These are phyloP conservation scores for Phoxinus dragarum DNA, from an alignment of 2,797 vertebrate species.

Conservation along the genomic window DNA sequence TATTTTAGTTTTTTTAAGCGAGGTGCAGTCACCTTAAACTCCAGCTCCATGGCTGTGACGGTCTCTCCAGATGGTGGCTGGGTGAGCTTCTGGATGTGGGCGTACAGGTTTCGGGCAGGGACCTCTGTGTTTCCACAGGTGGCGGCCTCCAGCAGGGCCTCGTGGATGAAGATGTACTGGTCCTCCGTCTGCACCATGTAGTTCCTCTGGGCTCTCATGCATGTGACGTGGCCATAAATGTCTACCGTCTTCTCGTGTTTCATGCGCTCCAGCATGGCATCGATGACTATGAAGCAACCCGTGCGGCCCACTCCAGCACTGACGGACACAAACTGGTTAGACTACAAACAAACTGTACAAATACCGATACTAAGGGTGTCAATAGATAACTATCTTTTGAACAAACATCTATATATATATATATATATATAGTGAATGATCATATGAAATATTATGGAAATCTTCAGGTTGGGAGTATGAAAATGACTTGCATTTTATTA, in stretches of 20 bases:
- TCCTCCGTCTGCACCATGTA: constrained; percentile 99
- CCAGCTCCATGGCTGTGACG: constrained; percentile 91
- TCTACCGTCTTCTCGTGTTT: constrained; percentile 95
- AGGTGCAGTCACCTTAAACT: constrained; percentile 87
- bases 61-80: constrained; percentile 87
- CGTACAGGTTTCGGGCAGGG: constrained; percentile 89
- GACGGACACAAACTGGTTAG: constrained; percentile 19
- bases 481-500: no score
- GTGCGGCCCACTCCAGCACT: constrained; percentile 92
- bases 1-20: no score
- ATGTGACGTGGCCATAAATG: constrained; percentile 95
- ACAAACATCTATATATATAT: not conserved
- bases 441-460: not conserved
- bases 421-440: not conserved
- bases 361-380: not conserved
- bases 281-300: constrained; percentile 93
- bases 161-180: constrained; percentile 96
- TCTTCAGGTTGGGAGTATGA: not conserved
- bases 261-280: constrained; percentile 97
- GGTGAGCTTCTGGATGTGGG: constrained; percentile 93
- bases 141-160: constrained; percentile 92
- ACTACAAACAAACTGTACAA: not conserved
- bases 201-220: constrained; percentile 96
- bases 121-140: constrained; percentile 91
- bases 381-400: not conserved